Base-by-base conservation (phyloP, 2,113 vertebrate species). In the Holacanthus passer region DNA sequence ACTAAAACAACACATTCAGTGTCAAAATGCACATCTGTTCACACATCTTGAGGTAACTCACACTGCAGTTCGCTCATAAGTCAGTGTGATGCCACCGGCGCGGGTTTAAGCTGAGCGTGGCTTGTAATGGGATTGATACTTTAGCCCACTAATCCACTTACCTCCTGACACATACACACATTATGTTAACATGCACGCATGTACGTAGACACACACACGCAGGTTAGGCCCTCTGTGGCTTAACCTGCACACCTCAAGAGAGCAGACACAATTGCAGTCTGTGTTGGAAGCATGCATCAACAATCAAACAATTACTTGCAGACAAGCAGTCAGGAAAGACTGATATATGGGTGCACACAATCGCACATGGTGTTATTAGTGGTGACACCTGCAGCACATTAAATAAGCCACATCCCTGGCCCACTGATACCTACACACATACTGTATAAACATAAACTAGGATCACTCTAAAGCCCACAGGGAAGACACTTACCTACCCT, bases 71-170 rank as follows among this genome's bases (percentile, higher is more conserved):
- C 52, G 41, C 47, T 55, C 19, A 7, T 17, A 71, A 75, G 43
- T 79, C 55, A 24, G 67, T 52, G 70, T 41, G 63, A 87, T 55
- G 68, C 29, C 80, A 84, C 79, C 9, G 11, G 39, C 2, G 17
- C 64, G 47, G 75, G 77, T 88, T 91, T 89, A 82, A 86, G 72
- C 41, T 9, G 77, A 82, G 78, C 19, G 27, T 66, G 85, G 72
- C 71, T 73, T 81, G 87, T 93, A 92, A 94, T 91, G 85, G 65
- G 93, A 93, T 92, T 92, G 85, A 89, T 76, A 90, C 41, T 90
- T 94, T 91, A 91, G 45, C 70, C 74, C 27, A 16, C 73, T 93
- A 92, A 94, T 94, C 93, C 89, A 92, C 78, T 94, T 91, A 92
- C 77, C 75, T 78, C 52, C 55, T 68, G 79, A 91, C 82, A 86